These are phyloP conservation scores for Centrocercus urophasianus DNA, from an alignment of 2,113 vertebrate species.

Conservation along the genomic window DNA sequence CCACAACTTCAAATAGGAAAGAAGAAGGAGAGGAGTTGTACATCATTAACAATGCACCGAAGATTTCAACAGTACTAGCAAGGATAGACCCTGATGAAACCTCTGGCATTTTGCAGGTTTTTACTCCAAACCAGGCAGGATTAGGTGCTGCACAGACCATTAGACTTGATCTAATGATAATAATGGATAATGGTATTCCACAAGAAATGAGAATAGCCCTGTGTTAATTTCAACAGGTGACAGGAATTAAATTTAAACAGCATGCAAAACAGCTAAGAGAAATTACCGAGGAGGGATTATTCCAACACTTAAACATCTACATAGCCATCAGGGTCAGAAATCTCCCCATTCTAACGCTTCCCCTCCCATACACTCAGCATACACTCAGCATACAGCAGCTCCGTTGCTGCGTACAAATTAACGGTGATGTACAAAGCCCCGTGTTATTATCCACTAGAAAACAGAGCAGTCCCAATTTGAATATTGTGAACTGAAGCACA, in stretches of 20 bases:
- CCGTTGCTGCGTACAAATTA: not conserved
- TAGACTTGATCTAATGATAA: not conserved
- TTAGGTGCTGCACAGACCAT: not conserved
- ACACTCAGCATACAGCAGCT: not conserved
- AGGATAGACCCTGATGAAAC: not conserved
- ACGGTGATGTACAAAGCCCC: not conserved
- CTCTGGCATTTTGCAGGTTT: not conserved
- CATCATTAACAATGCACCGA: not conserved
- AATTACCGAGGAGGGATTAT: not conserved
- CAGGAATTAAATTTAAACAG: not conserved
- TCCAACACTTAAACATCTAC: not conserved
- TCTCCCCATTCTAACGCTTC: fast-evolving
- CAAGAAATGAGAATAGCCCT: not conserved
- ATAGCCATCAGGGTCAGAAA: not conserved
- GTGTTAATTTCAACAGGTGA: not conserved
- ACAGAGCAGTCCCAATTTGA: not conserved
- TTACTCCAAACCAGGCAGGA: not conserved
- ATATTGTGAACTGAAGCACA: slow-evolving; percentile 21
- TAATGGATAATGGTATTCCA: not conserved
- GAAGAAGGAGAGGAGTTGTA: not conserved
- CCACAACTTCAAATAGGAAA: not conserved
- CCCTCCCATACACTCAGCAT: not conserved
- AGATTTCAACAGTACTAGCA: not conserved
- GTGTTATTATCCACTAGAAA: not conserved
- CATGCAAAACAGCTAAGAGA: not conserved